Evolutionary conservation across 2,113 vertebrate genomes (phyloP), one percentile per base, ranked within the genome.

Genomic region (Erythrolamprus reginae): DNA sequence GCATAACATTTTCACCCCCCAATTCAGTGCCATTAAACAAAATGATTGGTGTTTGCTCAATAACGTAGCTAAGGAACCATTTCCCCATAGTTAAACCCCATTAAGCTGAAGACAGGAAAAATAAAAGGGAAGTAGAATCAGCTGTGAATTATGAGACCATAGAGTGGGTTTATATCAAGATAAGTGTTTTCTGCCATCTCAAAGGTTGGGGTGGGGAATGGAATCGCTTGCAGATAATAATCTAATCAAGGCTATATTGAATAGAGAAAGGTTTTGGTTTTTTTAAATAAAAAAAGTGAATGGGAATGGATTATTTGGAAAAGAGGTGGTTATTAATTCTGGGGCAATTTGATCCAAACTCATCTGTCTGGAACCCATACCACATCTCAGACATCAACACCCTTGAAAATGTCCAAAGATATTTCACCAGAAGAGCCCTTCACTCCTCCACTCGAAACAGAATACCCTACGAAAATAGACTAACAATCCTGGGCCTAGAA

Each of bases 11-110:
- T 97, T 97, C 97, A 97, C 97, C 97, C 97, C 95, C 55, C 90
- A 93, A 97, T 95, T 95, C 96, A 97, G 96, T 95, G 96, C 96
- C 96, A 97, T 97, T 97, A 96, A 96, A 97, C 94, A 97, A 97
- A 97, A 96, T 96, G 96, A 97, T 96, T 95, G 42, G 91, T 94
- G 93, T 96, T 96, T 96, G 92, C 95, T 95, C 96, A 93, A 94
- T 97, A 96, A 96, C 96, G 95, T 89, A 95, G 95, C 92, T 94
- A 90, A 92, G 94, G 93, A 96, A 92, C 83, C 94, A 96, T 94
- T 93, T 94, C 91, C 92, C 95, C 91, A 52, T 88, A 94, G 96
- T 96, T 97, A 96, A 97, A 96, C 95, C 94, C 96, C 93, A 94
- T 86, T 96, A 96, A 97, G 96, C 93, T 92, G 95, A 95, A 10